These are phyloP conservation scores for Nothocercus nigrocapillus DNA, from an alignment of 2,113 vertebrate species.

Conservation along the genomic window DNA sequence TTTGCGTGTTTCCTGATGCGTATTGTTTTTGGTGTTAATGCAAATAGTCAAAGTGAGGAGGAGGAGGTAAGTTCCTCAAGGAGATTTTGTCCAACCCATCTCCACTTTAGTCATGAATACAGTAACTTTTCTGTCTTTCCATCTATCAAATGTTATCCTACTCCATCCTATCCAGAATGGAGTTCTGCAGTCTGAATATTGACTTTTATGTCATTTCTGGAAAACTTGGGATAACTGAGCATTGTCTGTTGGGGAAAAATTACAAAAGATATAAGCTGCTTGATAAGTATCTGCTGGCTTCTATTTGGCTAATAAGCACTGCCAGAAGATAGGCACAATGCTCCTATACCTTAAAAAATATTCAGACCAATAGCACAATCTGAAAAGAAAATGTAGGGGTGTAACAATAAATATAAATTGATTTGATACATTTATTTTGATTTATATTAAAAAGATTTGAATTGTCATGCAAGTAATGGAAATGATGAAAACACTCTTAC, in stretches of 20 bases:
- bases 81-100: background rate
- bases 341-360: background rate
- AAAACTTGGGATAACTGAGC: background rate
- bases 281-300: background rate
- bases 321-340: background rate
- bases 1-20: background rate
- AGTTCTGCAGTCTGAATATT: background rate
- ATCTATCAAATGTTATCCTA: background rate
- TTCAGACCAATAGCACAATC: background rate
- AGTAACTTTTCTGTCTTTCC: background rate
- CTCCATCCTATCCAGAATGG: too few species aligned
- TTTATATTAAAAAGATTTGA: background rate
- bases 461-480: background rate
- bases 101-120: background rate
- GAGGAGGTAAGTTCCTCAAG: background rate
- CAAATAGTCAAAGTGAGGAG: background rate
- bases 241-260: background rate
- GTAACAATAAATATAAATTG: background rate
- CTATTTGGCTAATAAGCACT: background rate
- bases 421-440: slow-evolving; percentile 5
- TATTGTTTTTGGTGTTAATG: background rate
- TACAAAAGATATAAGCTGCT: background rate
- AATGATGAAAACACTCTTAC: slow-evolving; percentile 8
- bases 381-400: background rate
- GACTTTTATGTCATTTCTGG: background rate